Conservation (phyloP, 2,888 invertebrate genomes). For the Andrena flavipes region DNA sequence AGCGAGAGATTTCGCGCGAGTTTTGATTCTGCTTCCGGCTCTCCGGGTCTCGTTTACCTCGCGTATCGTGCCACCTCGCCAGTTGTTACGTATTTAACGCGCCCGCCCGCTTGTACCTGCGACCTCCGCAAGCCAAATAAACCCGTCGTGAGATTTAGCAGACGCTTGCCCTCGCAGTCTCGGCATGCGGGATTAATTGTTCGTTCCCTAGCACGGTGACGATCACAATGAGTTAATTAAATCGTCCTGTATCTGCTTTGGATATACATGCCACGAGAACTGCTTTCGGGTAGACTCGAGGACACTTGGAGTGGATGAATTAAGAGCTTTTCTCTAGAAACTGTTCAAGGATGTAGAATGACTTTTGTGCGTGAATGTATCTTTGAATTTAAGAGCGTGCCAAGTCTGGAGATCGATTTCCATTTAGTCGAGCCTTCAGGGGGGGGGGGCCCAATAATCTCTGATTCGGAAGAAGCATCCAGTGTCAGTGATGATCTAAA, state of each 20-base stretch:
- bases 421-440: neutral
- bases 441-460: neutral
- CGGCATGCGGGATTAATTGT: slow-evolving; percentile 48
- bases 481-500: slow-evolving; percentile 42
- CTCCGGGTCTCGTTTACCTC: slow-evolving; percentile 48
- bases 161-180: slow-evolving; percentile 39
- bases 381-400: no score
- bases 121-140: slow-evolving; percentile 60
- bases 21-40: slow-evolving; percentile 70
- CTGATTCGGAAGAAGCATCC: slow-evolving; percentile 35
- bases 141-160: slow-evolving; percentile 48
- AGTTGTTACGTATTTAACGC: slow-evolving; percentile 60
- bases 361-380: no score
- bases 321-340: neutral
- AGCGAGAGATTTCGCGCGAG: slow-evolving; percentile 70
- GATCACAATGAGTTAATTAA: slow-evolving; percentile 50
- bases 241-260: slow-evolving; percentile 15
- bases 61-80: slow-evolving; percentile 35
- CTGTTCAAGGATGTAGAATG: neutral
- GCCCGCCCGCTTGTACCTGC: slow-evolving; percentile 43
- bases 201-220: slow-evolving; percentile 13
- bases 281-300: neutral
- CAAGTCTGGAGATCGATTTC: no score
- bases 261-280: neutral
- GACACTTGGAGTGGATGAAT: neutral